Evolutionary conservation across 2,797 vertebrate genomes (phyloP), one percentile per base, ranked within the genome.

Genomic region (Phrynocephalus guinanensis): DNA sequence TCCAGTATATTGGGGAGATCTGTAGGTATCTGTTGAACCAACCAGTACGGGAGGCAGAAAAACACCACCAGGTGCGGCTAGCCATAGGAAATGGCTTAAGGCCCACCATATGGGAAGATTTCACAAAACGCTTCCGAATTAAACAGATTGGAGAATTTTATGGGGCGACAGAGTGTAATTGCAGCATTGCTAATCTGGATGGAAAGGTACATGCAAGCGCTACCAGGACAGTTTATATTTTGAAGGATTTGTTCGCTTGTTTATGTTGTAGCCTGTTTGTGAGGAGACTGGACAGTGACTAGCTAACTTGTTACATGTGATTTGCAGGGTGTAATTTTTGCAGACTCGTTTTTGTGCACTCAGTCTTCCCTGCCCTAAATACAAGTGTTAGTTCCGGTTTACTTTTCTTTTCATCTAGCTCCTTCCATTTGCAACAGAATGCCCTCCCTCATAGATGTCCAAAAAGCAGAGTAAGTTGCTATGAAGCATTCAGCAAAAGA

Each of bases 161-260:
- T 1, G 98, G 98, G 0, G 98, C 98, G 86, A 99, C 98, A 0
- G 98, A 98, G 90, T 99, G 98, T 91, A 99, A 99, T 96, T 99
- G 98, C 91, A 98, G 98, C 95, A 96, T 98, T 1, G 97, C 98
- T 91, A 99, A 99, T 94, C 92, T 98, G 91, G 98, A 98, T 0
- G 98, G 98, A 82, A 98, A 98, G 97, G 98, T 98, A 63, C 24
- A 92, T 1, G 22, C 28, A 77, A 22, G 9, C 0, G 0, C 11
- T 1, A 0, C 9, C 13, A 52, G 28, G 16, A 5, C 4, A 6
- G 0, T 75, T 28, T 81, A 38, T 80, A 33, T 30, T 82, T 26
- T 11, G 24, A 78, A 75, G 13, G 6, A 6, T 56, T 11, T 22
- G 1, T 33, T 72, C 30, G 6, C 24, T 30, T 30, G 9, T 56